Evolutionary conservation across 1,140 invertebrate species (phyloP), one percentile per base, ranked within the genome.

Genomic region (Acromyrmex echinatior): DNA sequence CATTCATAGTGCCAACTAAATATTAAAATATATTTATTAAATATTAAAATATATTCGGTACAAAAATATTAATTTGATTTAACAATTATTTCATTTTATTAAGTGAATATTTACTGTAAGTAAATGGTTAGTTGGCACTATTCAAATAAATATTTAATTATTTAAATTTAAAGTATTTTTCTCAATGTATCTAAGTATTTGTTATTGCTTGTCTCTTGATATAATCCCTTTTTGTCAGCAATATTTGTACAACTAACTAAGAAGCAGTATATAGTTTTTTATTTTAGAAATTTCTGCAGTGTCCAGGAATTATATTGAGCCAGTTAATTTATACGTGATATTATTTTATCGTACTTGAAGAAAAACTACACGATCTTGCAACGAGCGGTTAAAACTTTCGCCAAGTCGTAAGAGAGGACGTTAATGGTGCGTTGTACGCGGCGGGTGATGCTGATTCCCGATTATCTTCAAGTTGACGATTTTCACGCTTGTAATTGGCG

Each of bases 401-500:
- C 18, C 49, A 21, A 79, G 45, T 18, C 45, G 63, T 81, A 62
- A 70, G 28, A 28, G 66, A 82, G 45, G 68, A 63, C 68, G 66
- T 12, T 65, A 71, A 63, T 49, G 66, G 53, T 39, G 28, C 56
- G 18, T 31, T 60, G 18, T 71, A 73, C 18, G 78, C 78, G 39
- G 70, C 45, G 49, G 62, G 62, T 68, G 66, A 86, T 65, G 78
- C 21, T 87, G 81, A 84, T 87, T 82, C 86, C 65, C 56, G 86
- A 87, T 87, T 82, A 87, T 82, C 79, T 65, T 35, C 2, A 21
- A 51, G 58, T 53, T 56, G 53, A 81, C 66, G 45, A 84, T 87
- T 87, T 86, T 14, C 78, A 65, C n/a, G 78, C 74, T 77, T 86
- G 49, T 86, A 86, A 86, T 86, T 86, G 74, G 82, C 82, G 82